A percentile compares a stretch with the other conserved stretches of the same genome.
phyloP scores from a whole-genome alignment of 2,113 vertebrate genomes.

The Hymenochirus boettgeri region DNA sequence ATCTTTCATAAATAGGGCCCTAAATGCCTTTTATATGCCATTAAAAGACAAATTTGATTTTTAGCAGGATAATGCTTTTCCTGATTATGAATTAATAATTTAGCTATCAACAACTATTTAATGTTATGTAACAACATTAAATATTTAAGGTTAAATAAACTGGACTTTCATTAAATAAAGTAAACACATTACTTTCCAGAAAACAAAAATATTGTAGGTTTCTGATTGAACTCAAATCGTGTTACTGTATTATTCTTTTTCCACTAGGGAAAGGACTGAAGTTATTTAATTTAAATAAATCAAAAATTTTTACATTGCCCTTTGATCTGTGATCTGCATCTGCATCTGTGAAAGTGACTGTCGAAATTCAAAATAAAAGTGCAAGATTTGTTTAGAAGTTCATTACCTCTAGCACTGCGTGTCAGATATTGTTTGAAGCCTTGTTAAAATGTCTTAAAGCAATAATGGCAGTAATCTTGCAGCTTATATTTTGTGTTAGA shows the following conservation, averaged over 20 bases:
- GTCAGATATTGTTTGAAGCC: constrained; percentile 43
- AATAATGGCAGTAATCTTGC: constrained; percentile 41
- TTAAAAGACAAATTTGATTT: no score
- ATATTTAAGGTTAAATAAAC: no score
- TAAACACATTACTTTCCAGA: no score
- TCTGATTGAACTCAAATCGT: constrained; percentile 19
- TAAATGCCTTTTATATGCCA: no score
- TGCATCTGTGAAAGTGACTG: constrained; percentile 36
- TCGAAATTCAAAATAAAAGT: constrained; percentile 33
- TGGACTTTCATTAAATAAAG: no score
- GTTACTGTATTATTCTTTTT: constrained; percentile 32
- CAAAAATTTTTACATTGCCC: constrained; percentile 5
- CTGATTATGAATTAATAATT: no score
- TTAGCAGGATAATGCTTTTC: no score
- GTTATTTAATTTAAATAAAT: neutral
- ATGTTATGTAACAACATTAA: no score
- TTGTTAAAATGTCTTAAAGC: constrained; percentile 47
- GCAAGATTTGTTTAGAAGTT: constrained; percentile 44
- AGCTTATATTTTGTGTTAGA: constrained; percentile 37
- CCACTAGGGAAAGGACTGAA: constrained; percentile 21
- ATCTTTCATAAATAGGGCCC: no score
- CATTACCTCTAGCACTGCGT: constrained; percentile 39
- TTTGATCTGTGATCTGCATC: no score
- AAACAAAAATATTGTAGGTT: neutral
- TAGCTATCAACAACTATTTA: no score